These are phyloP conservation scores for Cheilosia soror DNA, from an alignment of 2,888 invertebrate species.

Conservation along the genomic window DNA sequence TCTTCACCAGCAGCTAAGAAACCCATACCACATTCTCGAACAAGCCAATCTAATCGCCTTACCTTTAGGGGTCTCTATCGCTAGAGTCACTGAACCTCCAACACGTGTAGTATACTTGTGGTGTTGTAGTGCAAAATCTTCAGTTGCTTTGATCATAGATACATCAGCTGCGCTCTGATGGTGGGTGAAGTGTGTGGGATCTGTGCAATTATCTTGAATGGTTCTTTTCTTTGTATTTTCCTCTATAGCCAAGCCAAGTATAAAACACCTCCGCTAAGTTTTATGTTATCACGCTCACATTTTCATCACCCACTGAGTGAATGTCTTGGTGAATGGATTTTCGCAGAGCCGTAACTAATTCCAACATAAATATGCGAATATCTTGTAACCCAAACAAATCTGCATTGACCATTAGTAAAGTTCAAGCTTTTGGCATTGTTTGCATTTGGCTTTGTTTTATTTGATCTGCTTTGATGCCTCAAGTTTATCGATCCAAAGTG, in stretches of 20 bases:
- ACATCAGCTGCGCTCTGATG: conserved; percentile 20
- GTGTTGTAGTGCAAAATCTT: conserved; percentile 52
- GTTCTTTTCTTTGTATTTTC: conserved; percentile 18
- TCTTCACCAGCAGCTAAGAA: conserved; percentile 3
- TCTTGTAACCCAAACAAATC: conserved; percentile 44
- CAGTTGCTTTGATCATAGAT: conserved; percentile 39
- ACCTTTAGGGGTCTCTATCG: conserved; percentile 35
- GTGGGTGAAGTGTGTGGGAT: conserved; percentile 67
- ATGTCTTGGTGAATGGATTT: conserved; percentile 40
- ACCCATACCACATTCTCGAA: conserved; percentile 9
- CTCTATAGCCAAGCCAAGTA: conserved; percentile 37
- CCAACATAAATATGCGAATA: conserved; percentile 46
- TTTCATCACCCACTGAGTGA: conserved; percentile 50
- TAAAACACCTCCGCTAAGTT: conserved; percentile 42
- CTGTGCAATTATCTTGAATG: conserved; percentile 58
- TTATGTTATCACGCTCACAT: conserved; percentile 21
- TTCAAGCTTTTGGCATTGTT: conserved; percentile 30
- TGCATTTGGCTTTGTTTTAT: background rate
- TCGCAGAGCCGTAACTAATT: conserved; percentile 33
- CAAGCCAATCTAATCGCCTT: conserved; percentile 42
- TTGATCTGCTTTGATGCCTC: background rate
- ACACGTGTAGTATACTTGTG: conserved; percentile 46
- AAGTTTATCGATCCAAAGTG: conserved; percentile 42
- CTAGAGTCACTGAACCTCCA: conserved; percentile 60
- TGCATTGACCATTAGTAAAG: conserved; percentile 36